Evolutionary conservation across 2,888 invertebrate species (phyloP).

Genomic region (Trachelus tabidus): DNA sequence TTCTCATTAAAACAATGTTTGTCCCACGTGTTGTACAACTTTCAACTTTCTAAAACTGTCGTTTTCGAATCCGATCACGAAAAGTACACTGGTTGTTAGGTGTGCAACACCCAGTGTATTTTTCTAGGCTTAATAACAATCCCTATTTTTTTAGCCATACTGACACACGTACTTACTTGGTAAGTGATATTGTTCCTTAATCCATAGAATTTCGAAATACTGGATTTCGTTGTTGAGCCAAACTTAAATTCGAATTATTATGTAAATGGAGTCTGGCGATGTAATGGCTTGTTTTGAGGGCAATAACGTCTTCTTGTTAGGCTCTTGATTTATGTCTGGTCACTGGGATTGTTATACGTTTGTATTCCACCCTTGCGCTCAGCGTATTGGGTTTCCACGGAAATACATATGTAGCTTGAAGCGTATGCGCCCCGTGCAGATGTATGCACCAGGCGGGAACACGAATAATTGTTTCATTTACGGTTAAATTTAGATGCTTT

Average conservation of each 20-base stretch:
- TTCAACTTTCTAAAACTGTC: background rate
- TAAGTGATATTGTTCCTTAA: too few species aligned
- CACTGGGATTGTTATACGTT: slow-evolving; percentile 22
- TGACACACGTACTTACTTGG: too few species aligned
- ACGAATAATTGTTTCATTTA: slow-evolving; percentile 36
- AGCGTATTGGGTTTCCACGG: background rate
- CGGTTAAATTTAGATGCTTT: slow-evolving; percentile 22
- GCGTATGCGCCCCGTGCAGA: background rate
- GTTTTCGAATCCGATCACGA: too few species aligned
- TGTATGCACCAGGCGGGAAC: slow-evolving; percentile 3
- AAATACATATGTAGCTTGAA: background rate
- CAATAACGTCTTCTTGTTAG: slow-evolving; percentile 32
- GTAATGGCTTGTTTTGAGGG: slow-evolving; percentile 32
- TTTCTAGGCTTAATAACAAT: background rate
- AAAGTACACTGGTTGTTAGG: too few species aligned
- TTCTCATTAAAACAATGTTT: background rate
- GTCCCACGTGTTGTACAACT: background rate
- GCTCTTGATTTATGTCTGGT: slow-evolving; percentile 41
- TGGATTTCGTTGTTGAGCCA: background rate
- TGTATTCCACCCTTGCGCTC: background rate
- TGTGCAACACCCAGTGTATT: too few species aligned
- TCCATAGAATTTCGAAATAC: background rate
- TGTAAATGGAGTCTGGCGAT: slow-evolving; percentile 16
- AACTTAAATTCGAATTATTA: slow-evolving; percentile 5
- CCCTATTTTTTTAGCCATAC: background rate